Percentiles rank a stretch among this genome's conserved stretches.
phyloP scores from a whole-genome alignment of 2,888 invertebrate genomes.

The Invenusta paracnida region DNA sequence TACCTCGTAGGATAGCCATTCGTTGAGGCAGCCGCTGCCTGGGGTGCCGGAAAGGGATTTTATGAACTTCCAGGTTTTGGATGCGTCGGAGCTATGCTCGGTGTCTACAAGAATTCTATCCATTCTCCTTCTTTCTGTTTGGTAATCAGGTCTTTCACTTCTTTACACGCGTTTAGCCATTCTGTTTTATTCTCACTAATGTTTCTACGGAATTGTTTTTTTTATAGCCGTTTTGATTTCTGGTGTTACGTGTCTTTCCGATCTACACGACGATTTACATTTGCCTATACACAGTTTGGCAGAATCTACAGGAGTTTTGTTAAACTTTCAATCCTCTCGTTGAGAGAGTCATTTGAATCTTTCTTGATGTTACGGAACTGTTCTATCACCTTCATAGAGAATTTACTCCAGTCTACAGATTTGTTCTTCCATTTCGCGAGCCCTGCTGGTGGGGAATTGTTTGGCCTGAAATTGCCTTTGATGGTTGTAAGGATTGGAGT shows the following conservation, averaged over 20 bases:
- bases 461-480: not conserved
- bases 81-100: not conserved
- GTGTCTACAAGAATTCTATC: not conserved
- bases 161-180: not conserved
- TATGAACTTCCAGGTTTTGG: too few species aligned
- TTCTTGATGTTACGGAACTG: not conserved
- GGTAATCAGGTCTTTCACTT: not conserved
- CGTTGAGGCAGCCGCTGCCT: too few species aligned
- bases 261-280: not conserved
- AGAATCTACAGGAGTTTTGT: too few species aligned
- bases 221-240: not conserved
- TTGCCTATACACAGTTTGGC: too few species aligned
- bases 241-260: not conserved
- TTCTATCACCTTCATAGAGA: not conserved
- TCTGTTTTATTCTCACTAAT: not conserved
- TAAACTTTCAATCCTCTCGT: too few species aligned
- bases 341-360: too few species aligned
- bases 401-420: not conserved
- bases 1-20: too few species aligned
- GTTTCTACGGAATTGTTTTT: not conserved
- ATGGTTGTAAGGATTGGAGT: not conserved
- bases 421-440: not conserved
- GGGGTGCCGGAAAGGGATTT: too few species aligned
- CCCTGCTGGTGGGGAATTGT: not conserved
- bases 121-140: not conserved